Evolutionary conservation across 1,140 invertebrate species (phyloP).

Genomic region (Drosophila tsacasi): DNA sequence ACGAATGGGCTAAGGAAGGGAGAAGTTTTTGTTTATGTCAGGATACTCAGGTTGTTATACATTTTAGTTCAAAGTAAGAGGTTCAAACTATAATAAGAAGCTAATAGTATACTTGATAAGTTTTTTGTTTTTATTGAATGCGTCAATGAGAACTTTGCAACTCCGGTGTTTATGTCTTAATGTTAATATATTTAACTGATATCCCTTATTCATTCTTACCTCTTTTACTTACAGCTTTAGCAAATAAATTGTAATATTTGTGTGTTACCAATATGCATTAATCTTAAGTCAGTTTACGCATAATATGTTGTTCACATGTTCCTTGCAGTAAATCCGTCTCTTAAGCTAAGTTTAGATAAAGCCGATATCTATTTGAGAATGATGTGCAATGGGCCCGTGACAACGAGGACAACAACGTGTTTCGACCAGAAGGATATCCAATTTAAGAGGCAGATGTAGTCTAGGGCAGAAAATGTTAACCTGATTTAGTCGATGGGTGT

Average conservation of each 20-base stretch:
- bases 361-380: slow-evolving; percentile 30
- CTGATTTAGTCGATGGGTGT: slow-evolving; percentile 37
- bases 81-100: no score
- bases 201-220: not conserved
- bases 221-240: slow-evolving; percentile 55
- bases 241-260: slow-evolving; percentile 55
- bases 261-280: slow-evolving; percentile 57
- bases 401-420: slow-evolving; percentile 18
- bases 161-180: slow-evolving; percentile 8
- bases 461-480: slow-evolving; percentile 22
- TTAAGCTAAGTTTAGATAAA: slow-evolving; percentile 71
- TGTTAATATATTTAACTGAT: slow-evolving; percentile 6
- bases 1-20: not conserved
- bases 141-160: slow-evolving; percentile 72
- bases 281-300: slow-evolving; percentile 64
- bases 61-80: not conserved
- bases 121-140: not conserved
- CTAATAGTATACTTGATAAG: not conserved
- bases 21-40: not conserved
- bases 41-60: no score
- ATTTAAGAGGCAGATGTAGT: slow-evolving; percentile 49
- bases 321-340: slow-evolving; percentile 81
- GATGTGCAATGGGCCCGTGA: slow-evolving; percentile 32
- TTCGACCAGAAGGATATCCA: slow-evolving; percentile 19
- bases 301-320: slow-evolving; percentile 70